These are phyloP conservation scores for Theretra japonica DNA, from an alignment of 2,888 invertebrate genomes.

Conservation along the genomic window DNA sequence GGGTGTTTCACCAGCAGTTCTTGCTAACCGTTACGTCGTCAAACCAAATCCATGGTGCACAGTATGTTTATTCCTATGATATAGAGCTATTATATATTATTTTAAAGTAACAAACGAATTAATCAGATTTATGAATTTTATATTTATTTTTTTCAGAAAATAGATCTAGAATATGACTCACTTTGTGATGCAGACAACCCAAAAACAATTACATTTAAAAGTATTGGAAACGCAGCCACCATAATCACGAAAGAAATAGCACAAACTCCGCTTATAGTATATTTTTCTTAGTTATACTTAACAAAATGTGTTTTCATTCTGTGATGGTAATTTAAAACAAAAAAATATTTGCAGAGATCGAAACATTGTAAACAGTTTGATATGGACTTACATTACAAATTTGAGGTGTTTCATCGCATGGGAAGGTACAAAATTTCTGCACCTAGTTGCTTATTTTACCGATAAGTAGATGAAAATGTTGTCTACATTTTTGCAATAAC, in stretches of 20 bases:
- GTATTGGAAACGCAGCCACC: constrained; percentile 85
- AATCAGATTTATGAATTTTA: too few species aligned
- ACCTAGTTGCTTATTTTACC: neutral
- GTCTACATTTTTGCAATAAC: neutral
- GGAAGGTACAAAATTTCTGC: constrained; percentile 87
- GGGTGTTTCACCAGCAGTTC: constrained; percentile 56
- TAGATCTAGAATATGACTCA: constrained; percentile 52
- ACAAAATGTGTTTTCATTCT: neutral
- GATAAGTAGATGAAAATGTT: neutral
- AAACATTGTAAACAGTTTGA: constrained; percentile 87
- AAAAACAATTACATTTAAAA: constrained; percentile 76
- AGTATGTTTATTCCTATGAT: constrained; percentile 40
- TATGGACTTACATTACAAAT: constrained; percentile 93
- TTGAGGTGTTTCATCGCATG: constrained; percentile 93
- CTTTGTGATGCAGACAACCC: constrained; percentile 61
- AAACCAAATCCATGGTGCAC: constrained; percentile 53
- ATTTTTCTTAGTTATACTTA: neutral
- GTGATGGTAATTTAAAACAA: neutral
- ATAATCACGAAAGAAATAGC: constrained; percentile 82
- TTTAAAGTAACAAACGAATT: too few species aligned
- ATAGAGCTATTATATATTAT: neutral
- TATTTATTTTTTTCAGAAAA: constrained; percentile 46
- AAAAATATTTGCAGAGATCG: constrained; percentile 85
- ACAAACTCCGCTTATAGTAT: constrained; percentile 53
- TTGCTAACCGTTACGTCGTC: constrained; percentile 51